These are phyloP conservation scores for Oikopleura dioica DNA, from an alignment of 23 tunicate genomes.

Conservation along the genomic window DNA sequence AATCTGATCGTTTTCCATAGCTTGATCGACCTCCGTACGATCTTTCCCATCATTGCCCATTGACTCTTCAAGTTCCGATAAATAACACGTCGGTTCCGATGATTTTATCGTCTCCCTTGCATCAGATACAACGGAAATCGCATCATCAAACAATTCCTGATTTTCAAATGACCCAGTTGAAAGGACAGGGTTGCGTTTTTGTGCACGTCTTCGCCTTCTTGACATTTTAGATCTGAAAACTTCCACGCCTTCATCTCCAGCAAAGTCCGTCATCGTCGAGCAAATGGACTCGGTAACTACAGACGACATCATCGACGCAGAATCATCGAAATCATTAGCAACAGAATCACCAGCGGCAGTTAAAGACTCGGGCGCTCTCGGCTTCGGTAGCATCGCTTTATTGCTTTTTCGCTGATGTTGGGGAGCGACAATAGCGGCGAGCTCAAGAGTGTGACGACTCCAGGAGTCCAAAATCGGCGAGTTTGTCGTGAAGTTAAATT, in stretches of 20 bases:
- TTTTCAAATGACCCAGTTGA: too few relatives aligned
- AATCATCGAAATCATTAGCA: too few relatives aligned
- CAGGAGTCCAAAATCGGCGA: neutral
- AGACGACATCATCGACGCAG: neutral
- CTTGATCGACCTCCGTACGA: too few relatives aligned
- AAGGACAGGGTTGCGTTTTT: too few relatives aligned
- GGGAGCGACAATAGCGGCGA: neutral
- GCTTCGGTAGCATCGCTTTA: neutral
- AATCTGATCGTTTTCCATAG: too few relatives aligned
- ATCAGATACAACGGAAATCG: too few relatives aligned
- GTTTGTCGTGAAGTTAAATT: neutral
- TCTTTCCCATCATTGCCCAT: too few relatives aligned
- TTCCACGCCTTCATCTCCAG: neutral
- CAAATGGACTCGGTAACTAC: neutral
- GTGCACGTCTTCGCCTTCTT: neutral
- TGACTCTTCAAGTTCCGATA: too few relatives aligned
- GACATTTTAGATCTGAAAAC: neutral
- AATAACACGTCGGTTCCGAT: too few relatives aligned
- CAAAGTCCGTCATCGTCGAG: neutral
- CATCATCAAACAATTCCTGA: too few relatives aligned
- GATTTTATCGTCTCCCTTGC: too few relatives aligned
- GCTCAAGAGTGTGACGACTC: neutral
- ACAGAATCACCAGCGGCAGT: neutral
- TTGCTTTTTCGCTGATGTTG: neutral
- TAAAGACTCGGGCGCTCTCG: neutral